phyloP scores from a whole-genome alignment of 2,888 invertebrate genomes.

The Leptinotarsa rubiginosa region DNA sequence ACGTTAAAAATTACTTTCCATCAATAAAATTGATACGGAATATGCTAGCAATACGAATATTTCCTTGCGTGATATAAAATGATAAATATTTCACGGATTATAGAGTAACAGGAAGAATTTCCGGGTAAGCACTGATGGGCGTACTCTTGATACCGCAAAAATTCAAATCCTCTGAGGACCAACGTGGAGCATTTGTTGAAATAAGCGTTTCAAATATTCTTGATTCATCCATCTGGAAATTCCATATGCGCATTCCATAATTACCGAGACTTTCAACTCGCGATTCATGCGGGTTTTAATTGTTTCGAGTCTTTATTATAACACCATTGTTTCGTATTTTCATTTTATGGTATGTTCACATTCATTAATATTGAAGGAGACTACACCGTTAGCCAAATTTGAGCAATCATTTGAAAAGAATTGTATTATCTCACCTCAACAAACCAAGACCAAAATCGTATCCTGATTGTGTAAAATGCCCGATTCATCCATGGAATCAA shows the following conservation, averaged over 20 bases:
- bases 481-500: background rate
- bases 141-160: conserved; percentile 58
- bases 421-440: background rate
- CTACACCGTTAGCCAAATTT: background rate
- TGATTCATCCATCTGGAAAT: conserved; percentile 63
- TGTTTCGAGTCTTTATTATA: conserved; percentile 48
- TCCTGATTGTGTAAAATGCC: background rate
- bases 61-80: conserved; percentile 13
- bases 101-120: conserved; percentile 37
- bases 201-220: conserved; percentile 63
- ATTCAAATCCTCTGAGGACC: conserved; percentile 57
- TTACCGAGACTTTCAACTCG: conserved; percentile 58
- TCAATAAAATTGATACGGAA: background rate
- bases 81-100: conserved; percentile 39
- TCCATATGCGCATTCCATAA: conserved; percentile 65
- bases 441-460: background rate
- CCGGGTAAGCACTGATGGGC: conserved; percentile 40
- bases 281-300: conserved; percentile 60
- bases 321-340: conserved; percentile 27
- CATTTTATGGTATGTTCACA: conserved; percentile 17
- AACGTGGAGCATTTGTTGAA: conserved; percentile 61
- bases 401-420: background rate
- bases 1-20: too few species aligned
- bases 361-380: background rate
- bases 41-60: background rate